A percentile compares a stretch with the other conserved stretches of the same genome.
phyloP scores from a whole-genome alignment of 2,797 vertebrate genomes.

The Gymnothorax reevesii region DNA sequence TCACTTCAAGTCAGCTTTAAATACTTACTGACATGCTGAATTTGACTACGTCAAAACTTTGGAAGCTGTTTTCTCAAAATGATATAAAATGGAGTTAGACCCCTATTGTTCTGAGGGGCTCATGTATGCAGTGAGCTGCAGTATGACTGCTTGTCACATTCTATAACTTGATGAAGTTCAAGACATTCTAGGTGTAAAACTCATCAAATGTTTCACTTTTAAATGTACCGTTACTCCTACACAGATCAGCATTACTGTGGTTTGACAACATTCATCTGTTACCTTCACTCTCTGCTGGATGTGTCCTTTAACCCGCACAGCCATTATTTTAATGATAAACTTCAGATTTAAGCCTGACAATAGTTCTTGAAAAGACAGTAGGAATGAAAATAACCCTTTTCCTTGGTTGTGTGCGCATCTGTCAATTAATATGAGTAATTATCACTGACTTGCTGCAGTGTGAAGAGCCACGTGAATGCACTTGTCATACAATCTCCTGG shows the following conservation, averaged over 20 bases:
- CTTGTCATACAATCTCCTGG: slow-evolving; percentile 15
- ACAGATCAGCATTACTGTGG: neutral
- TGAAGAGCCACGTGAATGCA: slow-evolving; percentile 25
- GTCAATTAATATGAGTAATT: slow-evolving; percentile 30
- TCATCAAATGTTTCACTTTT: neutral
- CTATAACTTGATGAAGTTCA: neutral
- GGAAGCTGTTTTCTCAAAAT: too few species aligned
- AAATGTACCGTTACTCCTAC: neutral
- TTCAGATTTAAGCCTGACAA: neutral
- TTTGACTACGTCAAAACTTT: too few species aligned
- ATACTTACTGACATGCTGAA: too few species aligned
- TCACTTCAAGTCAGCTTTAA: too few species aligned
- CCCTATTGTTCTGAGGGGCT: too few species aligned
- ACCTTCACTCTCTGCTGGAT: slow-evolving; percentile 14
- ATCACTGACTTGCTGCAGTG: slow-evolving; percentile 17
- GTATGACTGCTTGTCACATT: neutral
- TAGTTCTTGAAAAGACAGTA: neutral
- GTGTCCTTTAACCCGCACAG: neutral
- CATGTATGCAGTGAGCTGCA: neutral
- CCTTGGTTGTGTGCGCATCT: slow-evolving; percentile 16
- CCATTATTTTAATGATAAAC: neutral
- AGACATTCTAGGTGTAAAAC: neutral
- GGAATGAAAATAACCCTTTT: slow-evolving; percentile 12
- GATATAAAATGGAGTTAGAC: too few species aligned
- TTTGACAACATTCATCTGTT: neutral